These are phyloP conservation scores for Melanchra persicariae DNA, from an alignment of 2,888 invertebrate species.

Conservation along the genomic window DNA sequence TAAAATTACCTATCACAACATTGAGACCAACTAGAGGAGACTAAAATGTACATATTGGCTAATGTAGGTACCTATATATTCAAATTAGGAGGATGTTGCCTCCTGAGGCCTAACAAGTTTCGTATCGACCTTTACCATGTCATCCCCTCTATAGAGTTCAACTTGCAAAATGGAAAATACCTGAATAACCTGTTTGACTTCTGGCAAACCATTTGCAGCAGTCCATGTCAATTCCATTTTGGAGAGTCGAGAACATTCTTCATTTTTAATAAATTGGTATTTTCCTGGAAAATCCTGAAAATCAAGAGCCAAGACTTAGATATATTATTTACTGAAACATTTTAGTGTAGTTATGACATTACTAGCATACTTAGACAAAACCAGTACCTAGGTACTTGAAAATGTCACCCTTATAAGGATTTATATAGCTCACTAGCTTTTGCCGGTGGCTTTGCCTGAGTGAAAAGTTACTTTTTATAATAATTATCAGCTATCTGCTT, in stretches of 20 bases:
- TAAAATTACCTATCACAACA: constrained; percentile 50
- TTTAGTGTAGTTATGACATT: not conserved
- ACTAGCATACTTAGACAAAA: not conserved
- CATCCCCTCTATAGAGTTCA: constrained; percentile 83
- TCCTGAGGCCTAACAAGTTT: constrained; percentile 79
- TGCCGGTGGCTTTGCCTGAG: not conserved
- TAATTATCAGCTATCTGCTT: no score
- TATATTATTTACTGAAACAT: constrained; percentile 10
- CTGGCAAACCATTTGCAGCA: constrained; percentile 71
- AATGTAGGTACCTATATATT: constrained; percentile 1
- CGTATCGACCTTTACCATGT: constrained; percentile 85
- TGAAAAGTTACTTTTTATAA: not conserved
- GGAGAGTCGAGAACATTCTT: constrained; percentile 80
- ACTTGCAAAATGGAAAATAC: constrained; percentile 85
- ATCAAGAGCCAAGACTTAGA: constrained; percentile 25
- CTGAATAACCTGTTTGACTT: constrained; percentile 81
- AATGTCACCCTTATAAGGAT: not conserved
- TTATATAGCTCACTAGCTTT: not conserved
- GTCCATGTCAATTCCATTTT: constrained; percentile 86
- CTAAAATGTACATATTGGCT: constrained; percentile 25
- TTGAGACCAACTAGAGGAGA: constrained; percentile 28
- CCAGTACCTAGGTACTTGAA: not conserved
- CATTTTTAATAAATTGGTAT: constrained; percentile 82
- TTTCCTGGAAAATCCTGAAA: constrained; percentile 87
- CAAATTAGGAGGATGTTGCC: constrained; percentile 21